phyloP scores from a whole-genome alignment of 2,888 invertebrate species.

The Oxytorus armatus region DNA sequence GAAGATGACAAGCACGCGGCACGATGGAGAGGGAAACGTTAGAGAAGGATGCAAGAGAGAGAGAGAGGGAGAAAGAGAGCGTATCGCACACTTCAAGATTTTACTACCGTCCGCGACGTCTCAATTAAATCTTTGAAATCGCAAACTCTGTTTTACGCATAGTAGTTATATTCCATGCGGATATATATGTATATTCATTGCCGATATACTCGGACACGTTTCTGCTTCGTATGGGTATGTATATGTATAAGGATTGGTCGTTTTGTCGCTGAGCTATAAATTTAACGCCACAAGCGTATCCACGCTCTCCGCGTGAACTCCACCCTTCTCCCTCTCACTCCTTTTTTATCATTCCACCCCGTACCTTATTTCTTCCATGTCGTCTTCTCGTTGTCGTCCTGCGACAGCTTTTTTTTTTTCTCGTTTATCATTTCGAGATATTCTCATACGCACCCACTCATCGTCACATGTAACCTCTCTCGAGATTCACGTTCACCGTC shows the following conservation, averaged over 20 bases:
- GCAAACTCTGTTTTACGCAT: slow-evolving; percentile 58
- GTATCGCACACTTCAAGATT: slow-evolving; percentile 69
- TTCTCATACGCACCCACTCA: slow-evolving; percentile 25
- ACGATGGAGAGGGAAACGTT: slow-evolving; percentile 37
- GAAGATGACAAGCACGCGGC: slow-evolving; percentile 35
- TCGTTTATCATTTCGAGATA: slow-evolving; percentile 18
- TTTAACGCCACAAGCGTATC: slow-evolving; percentile 60
- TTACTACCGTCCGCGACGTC: slow-evolving; percentile 76
- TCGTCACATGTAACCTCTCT: slow-evolving; percentile 34
- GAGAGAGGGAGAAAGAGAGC: slow-evolving; percentile 17
- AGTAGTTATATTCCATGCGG: slow-evolving; percentile 4
- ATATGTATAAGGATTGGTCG: slow-evolving; percentile 50
- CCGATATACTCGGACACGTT: slow-evolving; percentile 45
- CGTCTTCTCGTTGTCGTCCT: slow-evolving; percentile 48
- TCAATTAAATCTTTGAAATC: slow-evolving; percentile 79
- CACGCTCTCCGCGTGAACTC: slow-evolving; percentile 51
- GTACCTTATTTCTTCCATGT: slow-evolving; percentile 28
- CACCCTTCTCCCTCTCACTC: slow-evolving; percentile 22
- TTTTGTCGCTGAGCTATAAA: slow-evolving; percentile 67
- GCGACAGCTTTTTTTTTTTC: slow-evolving; percentile 31
- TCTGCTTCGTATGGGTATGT: slow-evolving; percentile 49
- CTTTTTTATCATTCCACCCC: slow-evolving; percentile 14
- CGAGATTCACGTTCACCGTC: slow-evolving; percentile 31
- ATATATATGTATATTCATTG: slow-evolving; percentile 41
- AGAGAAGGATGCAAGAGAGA: slow-evolving; percentile 8